phyloP scores from a whole-genome alignment of 1,140 invertebrate genomes.

The Platyura marginata region DNA sequence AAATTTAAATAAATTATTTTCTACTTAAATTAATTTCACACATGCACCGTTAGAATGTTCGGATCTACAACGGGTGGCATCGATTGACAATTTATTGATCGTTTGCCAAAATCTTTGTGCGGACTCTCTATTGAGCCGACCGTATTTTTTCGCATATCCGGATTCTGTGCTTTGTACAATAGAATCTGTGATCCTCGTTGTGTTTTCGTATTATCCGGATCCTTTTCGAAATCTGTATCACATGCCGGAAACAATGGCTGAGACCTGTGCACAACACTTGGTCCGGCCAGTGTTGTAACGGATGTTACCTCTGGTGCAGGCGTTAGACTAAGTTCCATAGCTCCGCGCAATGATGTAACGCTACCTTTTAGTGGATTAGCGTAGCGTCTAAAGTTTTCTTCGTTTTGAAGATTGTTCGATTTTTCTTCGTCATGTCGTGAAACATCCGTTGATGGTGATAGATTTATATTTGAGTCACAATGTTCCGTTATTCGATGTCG shows the following conservation, averaged over 20 bases:
- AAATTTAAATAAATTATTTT: neutral
- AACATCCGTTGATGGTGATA: constrained; percentile 32
- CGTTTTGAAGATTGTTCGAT: constrained; percentile 75
- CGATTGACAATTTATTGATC: constrained; percentile 26
- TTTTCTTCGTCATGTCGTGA: constrained; percentile 62
- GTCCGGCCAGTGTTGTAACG: constrained; percentile 22
- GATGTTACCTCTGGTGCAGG: constrained; percentile 25
- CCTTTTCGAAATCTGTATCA: constrained; percentile 23
- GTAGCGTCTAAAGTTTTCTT: constrained; percentile 61
- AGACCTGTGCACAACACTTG: constrained; percentile 36
- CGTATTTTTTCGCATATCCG: constrained; percentile 59
- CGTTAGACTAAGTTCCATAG: constrained; percentile 30
- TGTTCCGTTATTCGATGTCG: constrained; percentile 31
- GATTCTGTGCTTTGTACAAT: constrained; percentile 52
- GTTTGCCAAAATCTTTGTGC: constrained; percentile 61
- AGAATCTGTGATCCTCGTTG: constrained; percentile 36
- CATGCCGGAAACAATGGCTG: constrained; percentile 34
- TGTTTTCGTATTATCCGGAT: constrained; percentile 13
- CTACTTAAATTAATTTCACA: constrained; percentile 12
- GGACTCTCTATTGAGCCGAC: constrained; percentile 50
- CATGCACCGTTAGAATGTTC: constrained; percentile 34
- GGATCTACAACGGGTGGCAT: constrained; percentile 26
- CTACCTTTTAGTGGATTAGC: constrained; percentile 30
- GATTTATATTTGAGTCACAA: constrained; percentile 29
- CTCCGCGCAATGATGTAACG: constrained; percentile 19